These are phyloP conservation scores for Myiagra hebetior DNA, from an alignment of 2,113 vertebrate species.

Conservation along the genomic window DNA sequence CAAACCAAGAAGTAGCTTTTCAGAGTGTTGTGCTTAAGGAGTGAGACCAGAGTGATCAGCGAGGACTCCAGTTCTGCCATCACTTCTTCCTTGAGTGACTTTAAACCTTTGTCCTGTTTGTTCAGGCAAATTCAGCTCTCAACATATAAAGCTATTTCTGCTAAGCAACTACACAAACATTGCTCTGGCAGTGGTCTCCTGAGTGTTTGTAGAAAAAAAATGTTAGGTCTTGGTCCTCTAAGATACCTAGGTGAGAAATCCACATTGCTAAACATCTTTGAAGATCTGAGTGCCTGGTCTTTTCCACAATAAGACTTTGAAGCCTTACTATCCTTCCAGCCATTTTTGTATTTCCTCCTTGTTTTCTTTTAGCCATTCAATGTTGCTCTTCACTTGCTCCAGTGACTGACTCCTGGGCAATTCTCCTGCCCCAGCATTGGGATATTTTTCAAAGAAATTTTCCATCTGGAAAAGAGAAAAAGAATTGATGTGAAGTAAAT, in stretches of 20 bases:
- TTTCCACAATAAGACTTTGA: neutral
- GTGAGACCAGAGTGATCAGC: neutral
- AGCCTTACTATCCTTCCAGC: constrained; percentile 32
- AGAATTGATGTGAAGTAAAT: neutral
- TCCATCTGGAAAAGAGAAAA: constrained; percentile 80
- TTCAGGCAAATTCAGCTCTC: neutral
- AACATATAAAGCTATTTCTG: neutral
- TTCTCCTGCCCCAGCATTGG: constrained; percentile 89
- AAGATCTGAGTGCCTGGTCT: neutral
- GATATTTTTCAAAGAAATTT: constrained; percentile 86
- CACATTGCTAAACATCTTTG: neutral
- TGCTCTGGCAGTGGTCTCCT: neutral
- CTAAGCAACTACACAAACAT: neutral
- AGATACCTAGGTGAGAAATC: neutral
- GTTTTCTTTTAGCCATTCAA: constrained; percentile 83
- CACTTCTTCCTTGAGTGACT: neutral
- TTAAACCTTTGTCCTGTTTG: neutral
- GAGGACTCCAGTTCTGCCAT: neutral
- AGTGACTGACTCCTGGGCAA: constrained; percentile 83
- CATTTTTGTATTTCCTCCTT: constrained; percentile 74
- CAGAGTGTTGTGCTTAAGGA: neutral
- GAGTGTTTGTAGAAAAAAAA: neutral
- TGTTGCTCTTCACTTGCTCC: constrained; percentile 89
- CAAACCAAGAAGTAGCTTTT: constrained; percentile 35
- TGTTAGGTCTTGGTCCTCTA: neutral